phyloP scores from a whole-genome alignment of 2,888 invertebrate genomes.

The Leptogaster cylindrica region DNA sequence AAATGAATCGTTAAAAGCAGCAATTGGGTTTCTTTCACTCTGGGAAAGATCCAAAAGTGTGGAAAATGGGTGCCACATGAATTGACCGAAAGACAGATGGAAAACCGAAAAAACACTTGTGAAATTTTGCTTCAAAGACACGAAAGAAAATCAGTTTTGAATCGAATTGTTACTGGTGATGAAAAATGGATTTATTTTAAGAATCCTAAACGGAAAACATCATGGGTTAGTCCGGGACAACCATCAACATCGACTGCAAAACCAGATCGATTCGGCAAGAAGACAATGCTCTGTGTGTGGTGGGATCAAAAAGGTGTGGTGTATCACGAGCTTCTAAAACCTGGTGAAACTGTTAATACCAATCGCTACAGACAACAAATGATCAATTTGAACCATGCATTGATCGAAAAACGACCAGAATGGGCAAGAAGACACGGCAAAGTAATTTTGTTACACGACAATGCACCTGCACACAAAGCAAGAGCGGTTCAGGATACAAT shows the following conservation, averaged over 20 bases:
- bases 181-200: neutral
- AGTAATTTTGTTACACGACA: too few species aligned
- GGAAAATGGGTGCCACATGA: too few species aligned
- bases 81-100: too few species aligned
- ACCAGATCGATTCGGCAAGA: neutral
- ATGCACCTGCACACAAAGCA: neutral
- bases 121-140: too few species aligned
- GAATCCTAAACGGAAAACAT: neutral
- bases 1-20: too few species aligned
- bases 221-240: neutral
- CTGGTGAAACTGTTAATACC: neutral
- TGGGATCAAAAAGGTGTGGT: neutral
- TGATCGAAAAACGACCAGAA: neutral
- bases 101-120: too few species aligned
- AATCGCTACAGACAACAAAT: conserved; percentile 2
- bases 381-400: neutral
- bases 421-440: neutral
- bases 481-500: neutral
- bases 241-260: neutral
- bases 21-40: too few species aligned
- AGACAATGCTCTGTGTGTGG: neutral
- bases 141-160: too few species aligned
- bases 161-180: neutral
- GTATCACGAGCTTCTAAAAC: neutral
- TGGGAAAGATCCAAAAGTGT: too few species aligned